Conservation (phyloP, 2,888 invertebrate species). For the Sialis fuliginosa region DNA sequence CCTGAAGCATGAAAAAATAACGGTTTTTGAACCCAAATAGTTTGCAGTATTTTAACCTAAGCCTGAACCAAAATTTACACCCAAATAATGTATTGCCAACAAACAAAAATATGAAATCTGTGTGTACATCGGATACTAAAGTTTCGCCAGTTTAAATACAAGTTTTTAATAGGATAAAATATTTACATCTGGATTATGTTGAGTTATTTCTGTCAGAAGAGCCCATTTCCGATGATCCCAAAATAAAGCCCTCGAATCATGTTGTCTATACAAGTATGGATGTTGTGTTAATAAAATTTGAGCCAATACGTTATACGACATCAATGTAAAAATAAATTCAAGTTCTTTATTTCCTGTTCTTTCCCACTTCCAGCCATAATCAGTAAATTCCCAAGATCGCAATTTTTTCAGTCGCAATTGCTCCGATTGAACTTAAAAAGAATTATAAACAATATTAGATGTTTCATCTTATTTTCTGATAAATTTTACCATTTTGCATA, state of each 20-base stretch:
- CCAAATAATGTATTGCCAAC: too few relatives aligned
- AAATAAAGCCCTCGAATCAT: conserved; percentile 34
- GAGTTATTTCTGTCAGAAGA: conserved; percentile 36
- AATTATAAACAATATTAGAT: neutral
- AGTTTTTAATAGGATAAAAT: neutral
- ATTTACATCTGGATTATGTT: conserved; percentile 39
- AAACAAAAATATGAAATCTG: too few relatives aligned
- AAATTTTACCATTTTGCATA: conserved; percentile 2
- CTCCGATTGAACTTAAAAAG: conserved; percentile 2
- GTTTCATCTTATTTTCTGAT: neutral
- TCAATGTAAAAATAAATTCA: conserved; percentile 40
- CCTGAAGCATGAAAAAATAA: too few relatives aligned
- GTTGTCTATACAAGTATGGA: conserved; percentile 48
- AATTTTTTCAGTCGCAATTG: conserved; percentile 2
- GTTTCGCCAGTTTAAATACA: too few relatives aligned
- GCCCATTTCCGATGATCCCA: conserved; percentile 51
- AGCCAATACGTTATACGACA: conserved; percentile 80
- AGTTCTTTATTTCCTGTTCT: conserved; percentile 17
- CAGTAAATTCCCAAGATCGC: conserved; percentile 2
- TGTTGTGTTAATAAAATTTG: conserved; percentile 64
- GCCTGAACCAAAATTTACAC: too few relatives aligned
- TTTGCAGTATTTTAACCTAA: too few relatives aligned
- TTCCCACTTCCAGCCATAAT: neutral
- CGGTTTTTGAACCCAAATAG: too few relatives aligned
- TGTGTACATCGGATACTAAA: too few relatives aligned